Base-by-base conservation (phyloP, 2,797 vertebrate genomes). In the Mormyrus proboscirostris region DNA sequence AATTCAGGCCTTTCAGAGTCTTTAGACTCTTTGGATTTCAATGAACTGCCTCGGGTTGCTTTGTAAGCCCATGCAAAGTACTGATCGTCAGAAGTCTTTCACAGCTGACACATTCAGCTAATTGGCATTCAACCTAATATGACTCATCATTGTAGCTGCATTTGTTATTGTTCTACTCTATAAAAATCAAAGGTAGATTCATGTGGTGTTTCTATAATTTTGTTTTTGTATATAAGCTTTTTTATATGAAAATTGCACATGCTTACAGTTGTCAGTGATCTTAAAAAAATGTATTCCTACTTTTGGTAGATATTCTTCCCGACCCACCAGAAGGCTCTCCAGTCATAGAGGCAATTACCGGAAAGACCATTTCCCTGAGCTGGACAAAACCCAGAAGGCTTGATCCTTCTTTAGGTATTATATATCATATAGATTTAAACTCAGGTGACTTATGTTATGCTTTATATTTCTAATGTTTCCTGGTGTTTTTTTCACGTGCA, bases 361-460 rank as follows among this genome's bases (percentile, higher is more conserved):
- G 99, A 88, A 98, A 96, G 95, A 96, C 96, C 90, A 94, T 99
- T 93, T 97, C 93, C 0, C 93, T 99, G 87, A 95, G 92, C 19
- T 99, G 98, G 99, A 99, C 97, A 92, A 97, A 97, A 62, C 98
- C 98, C 33, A 96, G 94, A 92, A 96, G 97, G 92, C 94, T 99
- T 93, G 98, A 99, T 91, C 95, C 97, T 3, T 97, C 98, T 22
- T 98, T 99, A 90, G 98, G 99, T 99, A 96, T 1, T 14, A 51
- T 53, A 86, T 86, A 29, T 53, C 49, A 79, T 79, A 16, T 44
- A 79, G 14, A 79, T 49, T 87, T 73, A n/a, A 25, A 14, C 22
- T 89, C 7, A 19, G 12, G 29, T 85, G 85, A 55, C 8, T 62
- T 41, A 82, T 53, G 12, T 53, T 73, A 38, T 73, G 10, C 65